A percentile compares a stretch with the other conserved stretches of the same genome.
phyloP scores from a whole-genome alignment of 1,140 invertebrate species.

The Microplitis mediator region DNA sequence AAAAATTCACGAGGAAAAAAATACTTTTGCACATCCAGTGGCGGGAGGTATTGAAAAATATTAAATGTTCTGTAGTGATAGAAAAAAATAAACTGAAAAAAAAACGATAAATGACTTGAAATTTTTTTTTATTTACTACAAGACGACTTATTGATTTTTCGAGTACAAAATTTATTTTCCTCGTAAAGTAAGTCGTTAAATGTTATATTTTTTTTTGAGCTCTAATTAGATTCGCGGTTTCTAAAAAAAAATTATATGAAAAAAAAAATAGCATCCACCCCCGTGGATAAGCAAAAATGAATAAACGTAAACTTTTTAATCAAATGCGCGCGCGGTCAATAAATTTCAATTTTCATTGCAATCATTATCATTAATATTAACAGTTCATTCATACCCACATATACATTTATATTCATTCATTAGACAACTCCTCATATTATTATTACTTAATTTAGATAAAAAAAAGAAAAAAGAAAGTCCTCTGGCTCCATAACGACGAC shows the following conservation, averaged over 20 bases:
- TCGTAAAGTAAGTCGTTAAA: no score
- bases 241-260: background rate
- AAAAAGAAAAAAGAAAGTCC: background rate
- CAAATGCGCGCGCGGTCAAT: constrained; percentile 47
- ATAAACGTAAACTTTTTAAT: constrained; percentile 59
- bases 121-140: no score
- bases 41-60: no score
- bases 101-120: no score
- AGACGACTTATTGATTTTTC: no score
- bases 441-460: background rate
- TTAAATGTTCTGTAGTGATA: no score
- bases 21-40: no score
- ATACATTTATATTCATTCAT: background rate
- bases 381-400: background rate
- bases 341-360: constrained; percentile 58
- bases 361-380: constrained; percentile 33
- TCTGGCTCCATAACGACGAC: background rate
- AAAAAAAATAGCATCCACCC: constrained; percentile 3
- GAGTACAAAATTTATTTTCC: no score
- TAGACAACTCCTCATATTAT: background rate
- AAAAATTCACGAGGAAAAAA: no score
- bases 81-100: no score
- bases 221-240: no score
- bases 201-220: no score
- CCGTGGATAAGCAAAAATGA: constrained; percentile 53